A percentile compares a stretch with the other conserved stretches of the same genome.
Conservation (phyloP, 2,113 vertebrate species). For the Otocyon megalotis region DNA sequence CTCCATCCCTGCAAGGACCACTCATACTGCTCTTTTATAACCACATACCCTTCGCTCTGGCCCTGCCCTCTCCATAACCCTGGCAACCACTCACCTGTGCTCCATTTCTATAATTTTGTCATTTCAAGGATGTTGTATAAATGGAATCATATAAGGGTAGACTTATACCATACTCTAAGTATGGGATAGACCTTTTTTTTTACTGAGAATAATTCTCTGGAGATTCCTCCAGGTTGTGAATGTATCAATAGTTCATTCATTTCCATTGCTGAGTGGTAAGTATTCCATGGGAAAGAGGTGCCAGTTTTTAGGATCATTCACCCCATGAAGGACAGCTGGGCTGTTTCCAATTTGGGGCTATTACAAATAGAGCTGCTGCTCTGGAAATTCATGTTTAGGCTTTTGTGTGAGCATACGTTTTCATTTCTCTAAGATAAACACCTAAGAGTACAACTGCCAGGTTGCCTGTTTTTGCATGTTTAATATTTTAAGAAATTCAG, state of each 20-base stretch:
- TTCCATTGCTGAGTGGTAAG: not conserved
- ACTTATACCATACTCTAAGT: too few relatives aligned
- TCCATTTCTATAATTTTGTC: not conserved
- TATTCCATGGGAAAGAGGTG: not conserved
- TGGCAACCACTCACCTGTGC: not conserved
- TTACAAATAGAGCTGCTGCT: not conserved
- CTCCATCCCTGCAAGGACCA: not conserved
- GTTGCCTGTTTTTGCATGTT: not conserved
- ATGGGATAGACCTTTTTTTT: not conserved
- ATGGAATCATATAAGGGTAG: not conserved
- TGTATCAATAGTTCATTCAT: not conserved
- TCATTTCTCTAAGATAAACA: constrained; percentile 41
- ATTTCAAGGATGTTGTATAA: constrained; percentile 11
- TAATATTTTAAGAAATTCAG: constrained; percentile 29
- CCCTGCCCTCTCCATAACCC: not conserved
- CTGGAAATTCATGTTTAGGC: not conserved
- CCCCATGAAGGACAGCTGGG: not conserved
- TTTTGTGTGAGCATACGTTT: not conserved
- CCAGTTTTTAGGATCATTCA: not conserved
- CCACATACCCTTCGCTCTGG: not conserved
- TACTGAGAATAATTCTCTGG: not conserved
- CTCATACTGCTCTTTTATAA: not conserved
- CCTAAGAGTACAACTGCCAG: not conserved
- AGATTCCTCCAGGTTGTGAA: not conserved
- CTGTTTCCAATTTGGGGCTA: not conserved